These are phyloP conservation scores for Eremobia ochroleuca DNA, from an alignment of 2,888 invertebrate species.

Conservation along the genomic window DNA sequence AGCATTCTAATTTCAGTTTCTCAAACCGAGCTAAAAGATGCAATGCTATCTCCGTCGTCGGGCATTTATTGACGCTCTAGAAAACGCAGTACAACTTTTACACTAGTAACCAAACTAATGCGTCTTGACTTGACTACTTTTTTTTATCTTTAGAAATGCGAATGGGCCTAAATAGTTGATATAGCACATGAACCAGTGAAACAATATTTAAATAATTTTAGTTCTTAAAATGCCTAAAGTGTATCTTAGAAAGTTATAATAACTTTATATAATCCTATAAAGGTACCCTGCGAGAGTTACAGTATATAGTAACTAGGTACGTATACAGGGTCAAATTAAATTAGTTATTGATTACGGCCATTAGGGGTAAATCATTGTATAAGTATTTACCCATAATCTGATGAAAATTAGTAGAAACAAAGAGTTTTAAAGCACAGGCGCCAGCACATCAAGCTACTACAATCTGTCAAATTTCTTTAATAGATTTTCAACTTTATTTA, in stretches of 20 bases:
- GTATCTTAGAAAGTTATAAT: background rate
- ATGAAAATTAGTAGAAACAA: background rate
- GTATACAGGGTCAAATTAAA: background rate
- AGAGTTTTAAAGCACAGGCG: background rate
- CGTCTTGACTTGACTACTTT: background rate
- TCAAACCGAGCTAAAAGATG: constrained; percentile 92
- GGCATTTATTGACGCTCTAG: constrained; percentile 88
- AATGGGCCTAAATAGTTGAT: background rate
- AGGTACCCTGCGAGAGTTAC: background rate
- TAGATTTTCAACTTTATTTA: too few species aligned
- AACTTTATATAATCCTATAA: too few species aligned
- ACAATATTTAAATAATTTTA: background rate
- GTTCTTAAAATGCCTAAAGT: background rate
- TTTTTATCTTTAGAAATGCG: background rate
- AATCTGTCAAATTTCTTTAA: too few species aligned
- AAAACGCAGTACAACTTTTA: constrained; percentile 37
- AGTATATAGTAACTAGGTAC: background rate
- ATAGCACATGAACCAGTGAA: background rate
- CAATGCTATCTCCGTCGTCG: constrained; percentile 89
- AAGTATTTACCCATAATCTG: too few species aligned
- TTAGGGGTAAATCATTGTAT: too few species aligned
- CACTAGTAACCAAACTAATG: background rate
- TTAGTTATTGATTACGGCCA: background rate
- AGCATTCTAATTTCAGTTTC: constrained; percentile 93
- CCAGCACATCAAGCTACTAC: too few species aligned